Conservation (phyloP, 2,113 vertebrate genomes). For the Herpailurus yagouaroundi region DNA sequence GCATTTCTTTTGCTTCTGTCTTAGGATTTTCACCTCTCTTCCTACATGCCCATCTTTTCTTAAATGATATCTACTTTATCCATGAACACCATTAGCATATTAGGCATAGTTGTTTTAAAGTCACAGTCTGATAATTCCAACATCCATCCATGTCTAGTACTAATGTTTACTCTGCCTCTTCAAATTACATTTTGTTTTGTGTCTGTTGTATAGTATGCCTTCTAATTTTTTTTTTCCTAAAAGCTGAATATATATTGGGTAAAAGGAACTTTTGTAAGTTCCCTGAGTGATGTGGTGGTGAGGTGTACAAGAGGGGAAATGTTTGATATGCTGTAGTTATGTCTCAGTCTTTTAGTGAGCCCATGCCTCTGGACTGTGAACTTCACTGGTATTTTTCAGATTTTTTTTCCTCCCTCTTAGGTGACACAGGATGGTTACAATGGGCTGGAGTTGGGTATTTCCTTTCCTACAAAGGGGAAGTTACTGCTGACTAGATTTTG, state of each 20-base stretch:
- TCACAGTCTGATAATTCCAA: background rate
- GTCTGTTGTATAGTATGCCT: background rate
- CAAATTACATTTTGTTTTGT: background rate
- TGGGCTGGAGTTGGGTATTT: background rate
- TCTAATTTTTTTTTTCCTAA: background rate
- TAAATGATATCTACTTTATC: background rate
- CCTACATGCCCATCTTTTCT: background rate
- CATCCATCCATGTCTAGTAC: background rate
- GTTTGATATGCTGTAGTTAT: background rate
- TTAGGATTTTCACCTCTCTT: background rate
- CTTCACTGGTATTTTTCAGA: background rate
- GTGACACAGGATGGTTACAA: background rate
- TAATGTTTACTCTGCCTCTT: background rate
- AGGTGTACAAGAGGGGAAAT: background rate
- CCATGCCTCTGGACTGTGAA: background rate
- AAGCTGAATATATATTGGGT: background rate
- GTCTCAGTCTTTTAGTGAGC: background rate
- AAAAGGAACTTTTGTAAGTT: background rate
- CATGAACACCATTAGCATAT: background rate
- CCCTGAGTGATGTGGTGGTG: background rate
- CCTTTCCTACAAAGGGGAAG: background rate
- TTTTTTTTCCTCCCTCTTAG: background rate
- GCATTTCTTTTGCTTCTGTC: background rate
- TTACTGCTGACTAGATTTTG: background rate
- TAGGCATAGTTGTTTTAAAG: background rate